Evolutionary conservation across 1,140 invertebrate species (phyloP).

Genomic region (Propsilocerus akamusi): DNA sequence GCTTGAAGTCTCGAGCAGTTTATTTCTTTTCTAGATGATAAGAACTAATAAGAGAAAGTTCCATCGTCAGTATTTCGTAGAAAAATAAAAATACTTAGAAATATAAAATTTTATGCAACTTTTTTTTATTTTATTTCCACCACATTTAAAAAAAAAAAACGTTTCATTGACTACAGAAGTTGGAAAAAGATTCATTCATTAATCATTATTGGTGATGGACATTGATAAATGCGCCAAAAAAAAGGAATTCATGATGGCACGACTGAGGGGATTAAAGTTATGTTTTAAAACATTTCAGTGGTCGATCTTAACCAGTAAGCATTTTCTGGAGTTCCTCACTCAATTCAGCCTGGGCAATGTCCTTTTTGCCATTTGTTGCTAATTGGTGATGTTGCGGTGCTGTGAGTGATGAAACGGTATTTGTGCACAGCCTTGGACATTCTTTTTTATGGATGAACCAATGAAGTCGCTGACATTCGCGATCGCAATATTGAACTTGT

Average conservation of each 20-base stretch:
- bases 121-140: too few relatives aligned
- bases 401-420: constrained; percentile 22
- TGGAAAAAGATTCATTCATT: too few relatives aligned
- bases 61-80: too few relatives aligned
- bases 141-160: too few relatives aligned
- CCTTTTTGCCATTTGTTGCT: constrained; percentile 7
- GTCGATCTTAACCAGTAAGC: constrained; percentile 10
- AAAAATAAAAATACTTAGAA: too few relatives aligned
- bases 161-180: too few relatives aligned
- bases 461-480: constrained; percentile 84
- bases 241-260: background rate
- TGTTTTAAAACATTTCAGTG: background rate
- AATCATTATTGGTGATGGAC: constrained; percentile 14
- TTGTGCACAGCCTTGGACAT: constrained; percentile 39
- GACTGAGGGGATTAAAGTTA: background rate
- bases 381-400: too few relatives aligned
- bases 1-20: too few relatives aligned
- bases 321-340: constrained; percentile 17
- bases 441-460: constrained; percentile 93
- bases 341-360: constrained; percentile 16
- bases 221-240: constrained; percentile 12
- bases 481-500: constrained; percentile 81
- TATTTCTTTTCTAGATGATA: too few relatives aligned
- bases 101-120: too few relatives aligned
- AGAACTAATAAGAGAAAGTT: too few relatives aligned